Conservation (phyloP, 2,888 invertebrate genomes). For the Colletes collaris region DNA sequence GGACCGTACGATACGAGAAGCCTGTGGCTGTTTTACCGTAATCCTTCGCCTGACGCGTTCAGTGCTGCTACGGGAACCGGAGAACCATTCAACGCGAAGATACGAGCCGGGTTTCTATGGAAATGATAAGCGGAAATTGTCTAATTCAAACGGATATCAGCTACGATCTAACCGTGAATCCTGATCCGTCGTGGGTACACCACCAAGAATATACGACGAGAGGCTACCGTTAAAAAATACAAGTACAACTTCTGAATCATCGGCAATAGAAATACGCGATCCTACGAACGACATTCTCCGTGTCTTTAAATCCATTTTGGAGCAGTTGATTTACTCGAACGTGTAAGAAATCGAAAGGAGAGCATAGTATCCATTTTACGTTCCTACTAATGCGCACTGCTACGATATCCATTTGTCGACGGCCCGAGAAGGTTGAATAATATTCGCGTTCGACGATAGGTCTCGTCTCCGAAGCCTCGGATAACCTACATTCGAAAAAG, state of each 20-base stretch:
- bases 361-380: constrained; percentile 8
- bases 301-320: no score
- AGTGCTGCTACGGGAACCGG: background rate
- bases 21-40: constrained; percentile 33
- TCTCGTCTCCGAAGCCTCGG: constrained; percentile 52
- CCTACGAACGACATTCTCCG: no score
- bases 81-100: background rate
- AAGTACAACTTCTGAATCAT: no score
- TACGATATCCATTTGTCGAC: constrained; percentile 27
- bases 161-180: no score
- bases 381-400: constrained; percentile 20
- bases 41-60: constrained; percentile 33
- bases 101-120: background rate
- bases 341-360: background rate
- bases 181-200: background rate
- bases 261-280: no score
- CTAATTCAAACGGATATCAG: constrained; percentile 3
- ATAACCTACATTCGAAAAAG: constrained; percentile 58
- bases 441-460: constrained; percentile 38
- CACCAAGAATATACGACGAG: no score
- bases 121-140: constrained; percentile 21
- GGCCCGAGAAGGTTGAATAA: constrained; percentile 60
- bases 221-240: background rate
- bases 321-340: background rate
- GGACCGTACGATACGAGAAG: constrained; percentile 26